Evolutionary conservation across 2,797 vertebrate species (phyloP).

Genomic region (Esox masquinongy): DNA sequence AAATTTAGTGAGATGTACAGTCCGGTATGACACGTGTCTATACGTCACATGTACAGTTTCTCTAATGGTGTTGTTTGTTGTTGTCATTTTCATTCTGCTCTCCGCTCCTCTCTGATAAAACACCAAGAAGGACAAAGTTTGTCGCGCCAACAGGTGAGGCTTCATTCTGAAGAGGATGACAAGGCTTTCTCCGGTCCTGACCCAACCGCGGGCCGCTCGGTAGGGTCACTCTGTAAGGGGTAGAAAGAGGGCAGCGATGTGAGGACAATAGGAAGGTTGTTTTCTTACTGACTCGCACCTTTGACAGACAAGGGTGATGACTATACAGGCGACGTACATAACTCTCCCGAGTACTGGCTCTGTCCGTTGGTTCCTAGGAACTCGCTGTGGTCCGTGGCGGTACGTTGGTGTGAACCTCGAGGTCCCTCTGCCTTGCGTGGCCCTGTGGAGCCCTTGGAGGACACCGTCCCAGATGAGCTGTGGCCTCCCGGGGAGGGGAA

Average conservation of each 20-base stretch:
- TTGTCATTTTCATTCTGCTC: slow-evolving; percentile 36
- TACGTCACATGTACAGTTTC: slow-evolving; percentile 99
- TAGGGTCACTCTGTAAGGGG: slow-evolving; percentile 83
- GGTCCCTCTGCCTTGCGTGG: slow-evolving; percentile 90
- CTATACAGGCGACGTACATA: slow-evolving; percentile 82
- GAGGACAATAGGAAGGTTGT: background rate
- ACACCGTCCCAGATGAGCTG: slow-evolving; percentile 95
- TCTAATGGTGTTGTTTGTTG: slow-evolving; percentile 54
- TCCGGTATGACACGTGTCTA: slow-evolving; percentile 88
- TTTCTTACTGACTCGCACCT: too few relatives aligned
- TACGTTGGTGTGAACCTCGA: slow-evolving; percentile 86
- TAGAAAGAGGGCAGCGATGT: background rate
- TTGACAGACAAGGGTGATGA: background rate
- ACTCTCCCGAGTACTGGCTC: slow-evolving; percentile 95
- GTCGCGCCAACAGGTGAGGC: slow-evolving; percentile 81
- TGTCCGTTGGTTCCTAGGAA: slow-evolving; percentile 91
- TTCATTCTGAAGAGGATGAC: slow-evolving; percentile 77
- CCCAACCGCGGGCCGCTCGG: slow-evolving; percentile 19
- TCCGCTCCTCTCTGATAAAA: slow-evolving; percentile 77
- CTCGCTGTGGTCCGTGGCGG: slow-evolving; percentile 88
- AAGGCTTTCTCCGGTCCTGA: slow-evolving; percentile 69
- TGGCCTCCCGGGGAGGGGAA: slow-evolving; percentile 96
- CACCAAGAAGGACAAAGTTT: slow-evolving; percentile 88
- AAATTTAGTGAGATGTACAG: slow-evolving; percentile 88
- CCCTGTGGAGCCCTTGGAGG: slow-evolving; percentile 97